phyloP scores from a whole-genome alignment of 2,797 vertebrate genomes.

The Alauda arvensis region DNA sequence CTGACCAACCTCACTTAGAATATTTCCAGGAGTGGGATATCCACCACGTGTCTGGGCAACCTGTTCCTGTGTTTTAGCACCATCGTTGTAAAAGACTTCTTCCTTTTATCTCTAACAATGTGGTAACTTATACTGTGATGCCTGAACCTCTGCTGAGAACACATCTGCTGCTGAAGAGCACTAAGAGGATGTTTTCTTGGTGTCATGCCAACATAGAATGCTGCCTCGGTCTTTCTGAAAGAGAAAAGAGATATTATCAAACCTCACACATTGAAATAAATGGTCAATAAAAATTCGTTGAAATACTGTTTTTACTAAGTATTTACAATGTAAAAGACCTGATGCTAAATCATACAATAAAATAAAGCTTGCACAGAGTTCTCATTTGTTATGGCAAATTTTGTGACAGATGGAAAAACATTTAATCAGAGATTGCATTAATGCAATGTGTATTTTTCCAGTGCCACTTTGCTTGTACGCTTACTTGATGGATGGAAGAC shows the following conservation, averaged over 20 bases:
- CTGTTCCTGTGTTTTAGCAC: background rate
- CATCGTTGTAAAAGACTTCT: background rate
- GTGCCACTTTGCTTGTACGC: background rate
- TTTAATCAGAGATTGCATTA: constrained; percentile 23
- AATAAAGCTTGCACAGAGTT: background rate
- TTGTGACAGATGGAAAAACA: constrained; percentile 4
- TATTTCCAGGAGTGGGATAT: background rate
- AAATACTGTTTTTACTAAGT: background rate
- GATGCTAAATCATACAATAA: constrained; percentile 10
- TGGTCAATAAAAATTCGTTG: background rate
- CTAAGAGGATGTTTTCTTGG: background rate
- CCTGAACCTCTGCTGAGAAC: background rate
- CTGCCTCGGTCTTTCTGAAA: background rate
- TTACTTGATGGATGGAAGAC: constrained; percentile 4
- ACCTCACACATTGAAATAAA: background rate
- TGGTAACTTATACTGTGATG: too few species aligned
- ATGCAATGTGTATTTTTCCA: constrained; percentile 28
- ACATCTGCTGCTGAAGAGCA: background rate
- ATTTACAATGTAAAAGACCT: background rate
- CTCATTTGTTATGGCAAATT: constrained; percentile 6
- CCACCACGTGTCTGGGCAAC: background rate
- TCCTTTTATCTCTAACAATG: background rate
- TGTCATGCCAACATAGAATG: background rate
- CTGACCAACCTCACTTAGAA: background rate
- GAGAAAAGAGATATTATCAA: background rate